Percentiles rank a stretch among this genome's conserved stretches.
Conservation (phyloP, 2,113 vertebrate genomes). For the Tylochromis polylepis region DNA sequence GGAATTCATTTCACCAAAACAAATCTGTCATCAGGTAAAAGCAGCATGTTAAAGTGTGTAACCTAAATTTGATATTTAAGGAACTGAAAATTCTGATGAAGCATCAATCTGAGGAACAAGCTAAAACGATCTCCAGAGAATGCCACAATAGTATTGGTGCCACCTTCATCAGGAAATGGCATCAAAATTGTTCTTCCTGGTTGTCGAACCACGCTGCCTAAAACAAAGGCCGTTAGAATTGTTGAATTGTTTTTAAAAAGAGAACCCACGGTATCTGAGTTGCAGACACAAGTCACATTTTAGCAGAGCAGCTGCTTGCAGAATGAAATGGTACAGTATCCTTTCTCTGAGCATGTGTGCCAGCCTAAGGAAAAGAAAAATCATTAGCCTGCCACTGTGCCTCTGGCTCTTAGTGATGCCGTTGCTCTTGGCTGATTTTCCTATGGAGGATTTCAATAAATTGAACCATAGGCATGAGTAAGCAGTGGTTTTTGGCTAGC, state of each 20-base stretch:
- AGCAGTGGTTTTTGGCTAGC: slow-evolving; percentile 4
- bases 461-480: slow-evolving; percentile 16
- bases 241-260: background rate
- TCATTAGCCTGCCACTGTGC: slow-evolving; percentile 5
- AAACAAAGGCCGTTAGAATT: background rate
- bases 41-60: background rate
- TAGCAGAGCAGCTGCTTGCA: background rate
- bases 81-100: background rate
- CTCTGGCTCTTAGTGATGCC: slow-evolving; percentile 4
- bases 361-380: slow-evolving; percentile 6
- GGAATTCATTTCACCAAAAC: background rate
- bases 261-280: background rate
- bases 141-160: background rate
- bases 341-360: background rate
- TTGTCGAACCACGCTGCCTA: background rate
- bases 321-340: background rate
- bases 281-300: background rate
- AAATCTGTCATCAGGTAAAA: background rate
- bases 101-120: background rate
- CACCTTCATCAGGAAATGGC: background rate
- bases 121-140: background rate
- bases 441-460: slow-evolving; percentile 36
- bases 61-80: background rate
- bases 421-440: slow-evolving; percentile 33
- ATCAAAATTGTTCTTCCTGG: background rate